Evolutionary conservation across 1,140 invertebrate genomes (phyloP).

Genomic region (Penaeus japonicus): DNA sequence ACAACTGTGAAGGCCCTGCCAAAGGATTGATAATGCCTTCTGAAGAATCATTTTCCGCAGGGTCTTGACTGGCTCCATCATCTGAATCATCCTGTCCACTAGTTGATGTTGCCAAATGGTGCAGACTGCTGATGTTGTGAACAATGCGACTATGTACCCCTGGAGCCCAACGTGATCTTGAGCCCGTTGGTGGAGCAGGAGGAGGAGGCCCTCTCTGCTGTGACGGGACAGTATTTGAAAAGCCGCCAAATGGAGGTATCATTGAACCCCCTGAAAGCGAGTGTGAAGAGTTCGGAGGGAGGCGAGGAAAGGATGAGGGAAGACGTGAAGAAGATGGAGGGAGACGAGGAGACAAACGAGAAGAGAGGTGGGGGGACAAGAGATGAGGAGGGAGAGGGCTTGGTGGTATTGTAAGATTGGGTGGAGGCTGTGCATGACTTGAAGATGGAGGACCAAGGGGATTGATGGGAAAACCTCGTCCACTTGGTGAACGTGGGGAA

Average conservation of each 20-base stretch:
- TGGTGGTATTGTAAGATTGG: conserved; percentile 20
- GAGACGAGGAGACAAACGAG: neutral
- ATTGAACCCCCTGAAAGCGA: neutral
- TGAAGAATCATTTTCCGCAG: neutral
- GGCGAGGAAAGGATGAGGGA: neutral
- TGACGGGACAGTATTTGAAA: conserved; percentile 23
- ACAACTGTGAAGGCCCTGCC: neutral
- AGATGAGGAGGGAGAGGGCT: conserved; percentile 1
- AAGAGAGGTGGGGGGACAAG: neutral
- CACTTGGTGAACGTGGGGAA: conserved; percentile 3
- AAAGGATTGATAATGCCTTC: neutral
- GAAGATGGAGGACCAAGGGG: neutral
- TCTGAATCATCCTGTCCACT: neutral
- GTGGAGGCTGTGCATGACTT: conserved; percentile 17
- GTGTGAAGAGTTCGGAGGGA: neutral
- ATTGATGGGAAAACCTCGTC: conserved; percentile 3
- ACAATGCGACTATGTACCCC: conserved; percentile 38
- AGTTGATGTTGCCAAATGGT: conserved; percentile 7
- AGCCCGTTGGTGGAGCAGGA: conserved; percentile 7
- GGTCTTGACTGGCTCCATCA: neutral
- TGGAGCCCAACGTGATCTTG: conserved; percentile 29
- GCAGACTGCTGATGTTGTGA: conserved; percentile 34
- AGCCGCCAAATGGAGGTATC: conserved; percentile 11
- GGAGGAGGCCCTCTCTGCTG: conserved; percentile 9
- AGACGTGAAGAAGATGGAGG: conserved; percentile 4